phyloP scores from a whole-genome alignment of 2,888 invertebrate species.

The Acanthosepion esculentum region DNA sequence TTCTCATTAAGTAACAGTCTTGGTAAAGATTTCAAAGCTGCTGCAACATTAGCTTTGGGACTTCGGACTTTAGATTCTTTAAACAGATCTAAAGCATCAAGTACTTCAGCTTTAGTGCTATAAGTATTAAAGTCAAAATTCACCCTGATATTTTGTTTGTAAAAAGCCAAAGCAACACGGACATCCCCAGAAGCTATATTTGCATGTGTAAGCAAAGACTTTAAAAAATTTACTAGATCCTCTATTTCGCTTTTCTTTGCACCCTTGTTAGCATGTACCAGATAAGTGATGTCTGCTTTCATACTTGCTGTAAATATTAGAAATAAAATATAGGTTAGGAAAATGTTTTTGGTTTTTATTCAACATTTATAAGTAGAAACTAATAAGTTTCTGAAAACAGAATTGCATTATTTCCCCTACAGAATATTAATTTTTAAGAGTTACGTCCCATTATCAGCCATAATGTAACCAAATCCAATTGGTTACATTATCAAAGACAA shows the following conservation, averaged over 20 bases:
- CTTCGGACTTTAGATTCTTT: constrained; percentile 1
- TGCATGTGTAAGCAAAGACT: constrained; percentile 56
- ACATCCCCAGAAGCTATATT: constrained; percentile 62
- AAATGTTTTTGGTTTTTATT: background rate
- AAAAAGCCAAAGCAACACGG: constrained; percentile 70
- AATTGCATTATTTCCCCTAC: background rate
- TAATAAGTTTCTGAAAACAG: too few species aligned
- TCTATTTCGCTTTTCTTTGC: constrained; percentile 56
- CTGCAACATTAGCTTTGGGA: constrained; percentile 52
- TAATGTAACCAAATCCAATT: background rate
- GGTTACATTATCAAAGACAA: background rate
- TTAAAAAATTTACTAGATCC: constrained; percentile 53
- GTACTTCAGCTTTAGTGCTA: constrained; percentile 53
- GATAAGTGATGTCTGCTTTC: constrained; percentile 57
- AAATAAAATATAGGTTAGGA: background rate
- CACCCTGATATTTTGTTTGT: constrained; percentile 66
- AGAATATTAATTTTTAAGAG: background rate
- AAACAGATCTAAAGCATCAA: constrained; percentile 54
- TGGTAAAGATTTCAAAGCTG: constrained; percentile 51
- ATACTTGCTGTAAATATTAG: constrained; percentile 55
- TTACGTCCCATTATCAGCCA: background rate
- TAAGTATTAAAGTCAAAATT: constrained; percentile 57
- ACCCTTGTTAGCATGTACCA: constrained; percentile 57
- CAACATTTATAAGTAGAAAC: background rate
- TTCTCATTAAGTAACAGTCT: constrained; percentile 51